Evolutionary conservation across 2,113 vertebrate genomes (phyloP), one percentile per base, ranked within the genome.

Genomic region (Scartelaos histophorus): DNA sequence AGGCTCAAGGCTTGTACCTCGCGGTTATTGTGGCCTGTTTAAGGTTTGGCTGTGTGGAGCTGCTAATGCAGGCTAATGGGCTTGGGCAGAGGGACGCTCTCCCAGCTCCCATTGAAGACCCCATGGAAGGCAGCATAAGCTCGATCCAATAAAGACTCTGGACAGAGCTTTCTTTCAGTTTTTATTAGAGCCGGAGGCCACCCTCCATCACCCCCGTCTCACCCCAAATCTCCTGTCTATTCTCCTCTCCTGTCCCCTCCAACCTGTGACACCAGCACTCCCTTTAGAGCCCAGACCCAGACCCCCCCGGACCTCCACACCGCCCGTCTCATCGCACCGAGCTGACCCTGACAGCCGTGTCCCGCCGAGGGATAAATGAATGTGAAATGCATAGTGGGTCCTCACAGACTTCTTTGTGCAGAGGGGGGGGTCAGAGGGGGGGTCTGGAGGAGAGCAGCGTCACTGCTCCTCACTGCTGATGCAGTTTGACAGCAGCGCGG

Each of bases 1-100:
- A 97, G 96, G 96, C 96, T 97, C 95, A 96, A 96, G 96, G 95
- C 97, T 96, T 98, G 96, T 92, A 98, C 96, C 95, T 96, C 95
- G 96, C 93, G 94, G 97, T 96, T 98, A 96, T 97, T 98, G 95
- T 96, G 93, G 95, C 95, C 96, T 96, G 95, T 95, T 99, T 92
- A 96, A 97, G 96, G 96, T 97, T 96, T 95, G 95, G 90, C 95
- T 96, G 89, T 95, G 89, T 90, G 94, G 95, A 95, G 95, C 93
- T 95, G 94, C 95, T 97, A 98, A 98, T 97, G 93, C 96, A 95
- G 90, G 95, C 96, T 97, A 97, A 96, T 97, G 95, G 96, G 96
- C 94, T 96, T 96, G 95, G 91, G 95, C 93, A 91, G 95, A 94
- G 94, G 95, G 96, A 95, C 85, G 82, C 83, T 92, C 88, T 86